Evolutionary conservation across 1,140 invertebrate genomes (phyloP).

Genomic region (Drosophila funebris): DNA sequence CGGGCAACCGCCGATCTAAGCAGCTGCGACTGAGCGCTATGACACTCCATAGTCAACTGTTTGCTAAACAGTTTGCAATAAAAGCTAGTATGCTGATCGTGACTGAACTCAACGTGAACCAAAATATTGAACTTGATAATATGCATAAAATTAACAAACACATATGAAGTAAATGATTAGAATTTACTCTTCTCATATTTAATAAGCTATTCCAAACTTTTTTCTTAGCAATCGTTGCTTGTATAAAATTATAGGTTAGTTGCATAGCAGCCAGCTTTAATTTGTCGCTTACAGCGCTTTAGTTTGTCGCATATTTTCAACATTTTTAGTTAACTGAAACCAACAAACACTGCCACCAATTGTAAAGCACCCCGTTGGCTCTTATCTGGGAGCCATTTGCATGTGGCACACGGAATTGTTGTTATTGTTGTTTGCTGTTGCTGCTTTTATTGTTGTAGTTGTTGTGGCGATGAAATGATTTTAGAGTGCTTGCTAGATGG

Average conservation of each 20-base stretch:
- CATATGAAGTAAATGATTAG: no score
- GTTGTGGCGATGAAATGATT: constrained; percentile 62
- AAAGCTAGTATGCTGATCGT: no score
- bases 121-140: no score
- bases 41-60: no score
- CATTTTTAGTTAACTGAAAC: not conserved
- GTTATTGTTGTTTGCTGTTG: constrained; percentile 26
- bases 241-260: not conserved
- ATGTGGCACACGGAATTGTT: constrained; percentile 64
- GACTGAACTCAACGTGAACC: no score
- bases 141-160: no score
- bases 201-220: no score
- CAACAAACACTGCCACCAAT: not conserved
- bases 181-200: no score
- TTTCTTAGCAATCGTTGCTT: no score
- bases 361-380: constrained; percentile 17
- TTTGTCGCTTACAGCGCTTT: not conserved
- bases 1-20: no score
- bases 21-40: no score
- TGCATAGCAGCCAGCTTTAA: not conserved
- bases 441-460: constrained; percentile 30
- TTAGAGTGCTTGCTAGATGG: constrained; percentile 66
- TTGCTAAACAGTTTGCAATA: no score
- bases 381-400: constrained; percentile 60
- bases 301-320: constrained; percentile 14